phyloP scores from a whole-genome alignment of 2,888 invertebrate species.

The Drosophila paramelanica region DNA sequence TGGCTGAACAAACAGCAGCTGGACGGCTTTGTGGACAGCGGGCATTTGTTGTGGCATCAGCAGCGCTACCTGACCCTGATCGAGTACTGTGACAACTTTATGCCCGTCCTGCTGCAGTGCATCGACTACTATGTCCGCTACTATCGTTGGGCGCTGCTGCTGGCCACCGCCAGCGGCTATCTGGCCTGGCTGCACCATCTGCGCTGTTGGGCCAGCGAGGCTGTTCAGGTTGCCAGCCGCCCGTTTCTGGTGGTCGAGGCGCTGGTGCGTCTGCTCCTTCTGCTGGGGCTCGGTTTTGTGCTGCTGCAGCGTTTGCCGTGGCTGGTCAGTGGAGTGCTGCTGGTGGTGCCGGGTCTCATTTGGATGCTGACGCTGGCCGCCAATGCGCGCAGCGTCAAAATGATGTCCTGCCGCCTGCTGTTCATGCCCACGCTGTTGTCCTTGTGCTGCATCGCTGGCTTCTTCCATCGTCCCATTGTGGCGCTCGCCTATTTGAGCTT shows the following conservation, averaged over 20 bases:
- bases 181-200: conserved; percentile 90
- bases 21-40: conserved; percentile 21
- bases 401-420: conserved; percentile 41
- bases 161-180: conserved; percentile 88
- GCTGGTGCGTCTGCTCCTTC: conserved; percentile 2
- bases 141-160: conserved; percentile 89
- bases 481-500: conserved; percentile 72
- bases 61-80: conserved; percentile 77
- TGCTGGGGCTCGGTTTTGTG: conserved; percentile 65
- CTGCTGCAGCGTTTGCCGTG: conserved; percentile 88
- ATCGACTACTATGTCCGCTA: conserved; percentile 94
- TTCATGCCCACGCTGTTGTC: conserved; percentile 78
- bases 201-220: conserved; percentile 26
- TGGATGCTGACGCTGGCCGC: conserved; percentile 59
- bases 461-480: conserved; percentile 68
- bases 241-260: neutral
- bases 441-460: conserved; percentile 52
- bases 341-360: conserved; percentile 87
- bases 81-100: conserved; percentile 86
- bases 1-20: conserved; percentile 55
- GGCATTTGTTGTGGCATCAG: conserved; percentile 22
- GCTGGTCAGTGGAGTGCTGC: conserved; percentile 88
- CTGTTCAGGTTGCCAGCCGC: neutral
- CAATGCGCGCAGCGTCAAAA: neutral
- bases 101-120: conserved; percentile 88